Conservation (phyloP, 2,888 invertebrate species). For the Microchrysa polita region DNA sequence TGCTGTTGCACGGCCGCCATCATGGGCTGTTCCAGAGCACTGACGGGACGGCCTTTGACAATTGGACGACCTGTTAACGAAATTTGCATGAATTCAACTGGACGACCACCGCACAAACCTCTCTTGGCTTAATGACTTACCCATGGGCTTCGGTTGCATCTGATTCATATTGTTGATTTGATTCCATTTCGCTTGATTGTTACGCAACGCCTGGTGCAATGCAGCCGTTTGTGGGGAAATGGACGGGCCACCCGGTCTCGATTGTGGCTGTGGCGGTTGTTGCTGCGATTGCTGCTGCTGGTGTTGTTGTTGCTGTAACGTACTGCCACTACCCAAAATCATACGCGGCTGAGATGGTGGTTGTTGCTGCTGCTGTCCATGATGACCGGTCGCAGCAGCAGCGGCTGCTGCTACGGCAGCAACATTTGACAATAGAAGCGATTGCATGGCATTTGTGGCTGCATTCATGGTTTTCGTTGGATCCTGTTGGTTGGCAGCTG, state of each 20-base stretch:
- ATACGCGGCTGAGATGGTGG: slow-evolving; percentile 52
- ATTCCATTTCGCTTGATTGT: slow-evolving; percentile 50
- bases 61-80: slow-evolving; percentile 63
- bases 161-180: slow-evolving; percentile 45
- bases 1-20: slow-evolving; percentile 54
- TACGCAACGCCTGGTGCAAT: slow-evolving; percentile 52
- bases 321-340: slow-evolving; percentile 44
- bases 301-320: slow-evolving; percentile 50
- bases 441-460: slow-evolving; percentile 50
- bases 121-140: background rate
- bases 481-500: background rate
- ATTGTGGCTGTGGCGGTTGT: background rate
- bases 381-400: slow-evolving; percentile 50
- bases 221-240: slow-evolving; percentile 40
- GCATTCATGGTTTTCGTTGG: slow-evolving; percentile 49
- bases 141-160: slow-evolving; percentile 42
- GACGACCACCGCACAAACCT: background rate
- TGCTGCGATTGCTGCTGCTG: slow-evolving; percentile 45
- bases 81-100: background rate
- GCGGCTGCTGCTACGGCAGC: slow-evolving; percentile 57
- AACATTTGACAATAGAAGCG: slow-evolving; percentile 53
- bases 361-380: slow-evolving; percentile 50
- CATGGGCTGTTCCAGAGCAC: slow-evolving; percentile 17
- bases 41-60: slow-evolving; percentile 58
- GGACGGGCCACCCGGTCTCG: background rate